These are phyloP conservation scores for Chrysolina oricalcia DNA, from an alignment of 2,888 invertebrate genomes.

Conservation along the genomic window DNA sequence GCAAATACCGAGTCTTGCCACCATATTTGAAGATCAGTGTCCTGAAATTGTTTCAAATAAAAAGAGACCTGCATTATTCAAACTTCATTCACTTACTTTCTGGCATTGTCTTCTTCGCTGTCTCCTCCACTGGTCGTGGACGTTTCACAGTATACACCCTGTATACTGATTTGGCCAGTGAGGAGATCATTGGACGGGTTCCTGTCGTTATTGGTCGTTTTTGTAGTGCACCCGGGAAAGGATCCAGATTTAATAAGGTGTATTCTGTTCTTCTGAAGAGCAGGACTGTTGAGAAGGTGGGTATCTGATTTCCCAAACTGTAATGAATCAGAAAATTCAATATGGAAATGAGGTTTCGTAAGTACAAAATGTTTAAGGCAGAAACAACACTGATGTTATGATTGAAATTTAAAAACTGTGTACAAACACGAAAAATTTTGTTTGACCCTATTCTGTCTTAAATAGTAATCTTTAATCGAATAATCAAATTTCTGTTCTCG, in stretches of 20 bases:
- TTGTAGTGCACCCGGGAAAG: slow-evolving; percentile 78
- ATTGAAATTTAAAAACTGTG: too few species aligned
- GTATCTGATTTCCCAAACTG: slow-evolving; percentile 63
- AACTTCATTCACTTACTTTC: slow-evolving; percentile 62
- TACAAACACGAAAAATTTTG: too few species aligned
- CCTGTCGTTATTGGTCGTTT: slow-evolving; percentile 68
- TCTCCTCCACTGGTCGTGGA: slow-evolving; percentile 80
- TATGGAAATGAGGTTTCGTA: slow-evolving; percentile 11
- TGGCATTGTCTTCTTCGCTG: slow-evolving; percentile 77
- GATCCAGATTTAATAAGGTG: slow-evolving; percentile 82
- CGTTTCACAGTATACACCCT: slow-evolving; percentile 73
- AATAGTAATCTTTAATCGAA: too few species aligned
- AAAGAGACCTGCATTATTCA: background rate
- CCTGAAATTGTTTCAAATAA: slow-evolving; percentile 55
- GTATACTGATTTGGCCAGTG: slow-evolving; percentile 65
- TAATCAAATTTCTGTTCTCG: too few species aligned
- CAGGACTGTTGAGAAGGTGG: slow-evolving; percentile 55
- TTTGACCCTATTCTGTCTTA: too few species aligned
- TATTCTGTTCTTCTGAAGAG: slow-evolving; percentile 53
- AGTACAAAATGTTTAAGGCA: too few species aligned
- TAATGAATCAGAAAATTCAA: slow-evolving; percentile 40
- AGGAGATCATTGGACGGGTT: slow-evolving; percentile 80
- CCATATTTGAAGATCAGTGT: slow-evolving; percentile 81
- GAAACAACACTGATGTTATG: too few species aligned
- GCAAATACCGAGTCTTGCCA: slow-evolving; percentile 69